Evolutionary conservation across 2,113 vertebrate species (phyloP).

Genomic region (Chloroceryle aenea): DNA sequence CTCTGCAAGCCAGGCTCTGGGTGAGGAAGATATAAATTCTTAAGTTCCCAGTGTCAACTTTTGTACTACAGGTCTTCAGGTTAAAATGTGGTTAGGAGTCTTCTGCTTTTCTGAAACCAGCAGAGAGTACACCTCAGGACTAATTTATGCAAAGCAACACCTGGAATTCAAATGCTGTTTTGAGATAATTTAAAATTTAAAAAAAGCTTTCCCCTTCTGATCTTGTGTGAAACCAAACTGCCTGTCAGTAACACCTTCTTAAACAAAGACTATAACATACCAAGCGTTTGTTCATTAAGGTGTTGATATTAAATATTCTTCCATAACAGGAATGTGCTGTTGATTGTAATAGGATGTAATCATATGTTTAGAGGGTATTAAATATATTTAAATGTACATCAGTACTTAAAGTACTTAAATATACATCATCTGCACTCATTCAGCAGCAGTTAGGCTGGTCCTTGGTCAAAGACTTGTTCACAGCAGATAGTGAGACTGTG

Average conservation of each 20-base stretch:
- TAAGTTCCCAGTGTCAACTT: not conserved
- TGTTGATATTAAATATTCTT: not conserved
- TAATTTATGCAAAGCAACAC: not conserved
- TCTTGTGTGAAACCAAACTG: not conserved
- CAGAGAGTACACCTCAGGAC: not conserved
- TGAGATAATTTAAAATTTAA: not conserved
- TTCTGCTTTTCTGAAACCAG: not conserved
- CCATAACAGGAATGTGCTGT: not conserved
- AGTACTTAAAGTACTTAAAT: not conserved
- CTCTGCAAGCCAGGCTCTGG: not conserved
- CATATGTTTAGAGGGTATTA: not conserved
- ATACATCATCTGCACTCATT: not conserved
- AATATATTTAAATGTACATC: not conserved
- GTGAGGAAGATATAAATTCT: not conserved
- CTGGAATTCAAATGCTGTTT: not conserved
- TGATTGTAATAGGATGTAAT: not conserved
- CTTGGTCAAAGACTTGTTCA: not conserved
- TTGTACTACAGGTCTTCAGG: not conserved
- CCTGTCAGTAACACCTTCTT: not conserved
- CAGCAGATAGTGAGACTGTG: not conserved
- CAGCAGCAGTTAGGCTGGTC: not conserved
- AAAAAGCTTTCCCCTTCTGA: not conserved
- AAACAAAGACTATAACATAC: not conserved
- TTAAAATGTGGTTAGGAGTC: not conserved
- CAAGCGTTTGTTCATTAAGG: not conserved